Evolutionary conservation across 2,113 vertebrate species (phyloP), one percentile per base, ranked within the genome.

Genomic region (Scytalopus superciliaris): DNA sequence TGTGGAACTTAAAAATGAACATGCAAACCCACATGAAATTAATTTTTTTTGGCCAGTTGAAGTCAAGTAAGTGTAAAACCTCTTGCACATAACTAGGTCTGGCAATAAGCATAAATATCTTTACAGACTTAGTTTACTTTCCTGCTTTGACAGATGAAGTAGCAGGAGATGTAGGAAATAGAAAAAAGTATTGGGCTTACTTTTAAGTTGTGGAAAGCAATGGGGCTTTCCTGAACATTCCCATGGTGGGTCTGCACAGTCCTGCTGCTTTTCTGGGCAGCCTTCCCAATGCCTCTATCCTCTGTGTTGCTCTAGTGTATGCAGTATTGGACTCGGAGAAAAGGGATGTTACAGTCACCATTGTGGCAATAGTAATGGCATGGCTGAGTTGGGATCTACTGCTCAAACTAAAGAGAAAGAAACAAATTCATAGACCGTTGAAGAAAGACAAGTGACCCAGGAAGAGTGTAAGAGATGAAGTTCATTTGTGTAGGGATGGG

Each of bases 211-310:
- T 33, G 30, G 31, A 50, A 68, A 77, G 40, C 3, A 57, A 24
- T 0, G 1, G 7, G 13, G 5, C 17, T 72, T 40, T 77, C 33
- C 53, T 56, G 19, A 7, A 40, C 13, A 18, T 19, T n/a, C 11
- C 14, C 9, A n/a, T 50, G 0, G 0, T 9, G 7, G 19, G 9
- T 67, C 47, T 52, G 50, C 17, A 42, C 1, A 25, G 19, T 6
- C 40, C 22, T 49, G 8, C 6, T 75, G 42, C 25, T 27, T 39
- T 24, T 31, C n/a, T 4, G 0, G 4, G 15, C 37, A 84, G 31
- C 21, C 21, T 52, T 64, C 55, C 50, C 39, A 87, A 76, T 84
- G 33, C 21, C 62, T 42, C n/a, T 42, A 39, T 37, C 14, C 19
- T 35, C 16, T 3, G 0, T 28, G 35, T 30, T 27, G 14, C 15